Evolutionary conservation across 2,888 invertebrate species (phyloP), one percentile per base, ranked within the genome.

Genomic region (Mesorhabditis spiculigera): DNA sequence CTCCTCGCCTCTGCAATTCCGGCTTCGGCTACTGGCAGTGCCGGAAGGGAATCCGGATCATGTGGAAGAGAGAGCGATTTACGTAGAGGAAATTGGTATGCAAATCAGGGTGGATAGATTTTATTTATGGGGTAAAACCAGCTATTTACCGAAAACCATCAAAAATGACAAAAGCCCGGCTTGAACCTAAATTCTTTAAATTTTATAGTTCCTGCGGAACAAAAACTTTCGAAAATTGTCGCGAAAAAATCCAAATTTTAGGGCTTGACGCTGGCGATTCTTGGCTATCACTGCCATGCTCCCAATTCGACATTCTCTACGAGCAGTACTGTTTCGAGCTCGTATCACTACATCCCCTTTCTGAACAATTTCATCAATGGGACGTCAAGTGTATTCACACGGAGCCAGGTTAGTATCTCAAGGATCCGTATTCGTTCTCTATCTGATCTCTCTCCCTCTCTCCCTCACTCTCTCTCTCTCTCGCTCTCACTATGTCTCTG

Each of bases 301-400:
- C 78, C 10, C 78, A 77, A 68, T 83, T 83, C 67, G 83, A 83
- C 73, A 83, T 83, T 64, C 78, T 83, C 65, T 79, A 78, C 68
- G 81, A 79, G 64, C 77, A 83, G 62, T 82, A 80, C 68, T 83
- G 83, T 67, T 83, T 83, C 71, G 82, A 83, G 63, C 70, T 83
- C 65, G 76, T 83, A 43, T 80, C 83, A 44, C 71, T 81, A 68
- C 75, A 77, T 68, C 70, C 72, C 44, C 72, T 73, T 61, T 69
- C 75, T 10, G 74, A 75, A 43, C 73, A 77, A 10, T 78, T 81
- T 16, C 77, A 82, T 65, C 74, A 74, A 4, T 83, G 83, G 83
- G 80, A 81, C 69, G 74, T 75, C 65, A 73, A 76, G 44, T 83
- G 83, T 65, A 78, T 83, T n/a, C 77, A 75, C 68, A 83, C 83